phyloP scores from a whole-genome alignment of 2,113 vertebrate species.

The Callionymus lyra region DNA sequence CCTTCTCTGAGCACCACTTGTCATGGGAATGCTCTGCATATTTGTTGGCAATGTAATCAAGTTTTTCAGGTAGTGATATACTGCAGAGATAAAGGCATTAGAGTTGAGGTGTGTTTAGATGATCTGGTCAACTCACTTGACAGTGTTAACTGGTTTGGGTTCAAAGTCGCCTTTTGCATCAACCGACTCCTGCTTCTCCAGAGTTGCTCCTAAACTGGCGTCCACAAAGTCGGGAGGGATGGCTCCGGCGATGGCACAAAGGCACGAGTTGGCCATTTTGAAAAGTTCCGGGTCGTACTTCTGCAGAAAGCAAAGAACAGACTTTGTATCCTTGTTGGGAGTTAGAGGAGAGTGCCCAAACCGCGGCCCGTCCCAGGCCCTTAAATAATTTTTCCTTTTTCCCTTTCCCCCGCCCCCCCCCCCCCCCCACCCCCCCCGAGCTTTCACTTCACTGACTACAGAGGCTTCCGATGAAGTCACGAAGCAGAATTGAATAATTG shows the following conservation, averaged over 20 bases:
- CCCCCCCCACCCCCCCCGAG: too few relatives aligned
- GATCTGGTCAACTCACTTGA: conserved; percentile 71
- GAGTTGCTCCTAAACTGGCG: conserved; percentile 68
- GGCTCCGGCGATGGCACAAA: conserved; percentile 89
- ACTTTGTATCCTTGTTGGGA: too few relatives aligned
- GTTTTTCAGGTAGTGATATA: conserved; percentile 89
- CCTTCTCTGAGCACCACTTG: conserved; percentile 95
- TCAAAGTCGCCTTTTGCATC: conserved; percentile 95
- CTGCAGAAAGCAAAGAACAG: conserved; percentile 55
- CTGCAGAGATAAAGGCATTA: conserved; percentile 49
- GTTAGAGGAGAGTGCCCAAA: background rate
- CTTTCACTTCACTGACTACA: conserved; percentile 21
- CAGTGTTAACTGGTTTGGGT: conserved; percentile 85
- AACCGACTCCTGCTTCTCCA: conserved; percentile 84
- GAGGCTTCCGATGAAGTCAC: too few relatives aligned
- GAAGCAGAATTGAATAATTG: too few relatives aligned
- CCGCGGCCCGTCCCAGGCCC: conserved; percentile 26
- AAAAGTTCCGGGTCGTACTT: conserved; percentile 92
- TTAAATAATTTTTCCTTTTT: conserved; percentile 51
- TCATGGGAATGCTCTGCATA: conserved; percentile 94
- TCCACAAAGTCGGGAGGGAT: conserved; percentile 92
- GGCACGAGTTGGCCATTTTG: conserved; percentile 85
- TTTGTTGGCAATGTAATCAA: conserved; percentile 90
- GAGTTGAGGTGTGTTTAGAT: background rate
- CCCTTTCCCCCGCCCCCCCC: conserved; percentile 20